These are phyloP conservation scores for Harpalus rubripes DNA, from an alignment of 2,888 invertebrate species.

Conservation along the genomic window DNA sequence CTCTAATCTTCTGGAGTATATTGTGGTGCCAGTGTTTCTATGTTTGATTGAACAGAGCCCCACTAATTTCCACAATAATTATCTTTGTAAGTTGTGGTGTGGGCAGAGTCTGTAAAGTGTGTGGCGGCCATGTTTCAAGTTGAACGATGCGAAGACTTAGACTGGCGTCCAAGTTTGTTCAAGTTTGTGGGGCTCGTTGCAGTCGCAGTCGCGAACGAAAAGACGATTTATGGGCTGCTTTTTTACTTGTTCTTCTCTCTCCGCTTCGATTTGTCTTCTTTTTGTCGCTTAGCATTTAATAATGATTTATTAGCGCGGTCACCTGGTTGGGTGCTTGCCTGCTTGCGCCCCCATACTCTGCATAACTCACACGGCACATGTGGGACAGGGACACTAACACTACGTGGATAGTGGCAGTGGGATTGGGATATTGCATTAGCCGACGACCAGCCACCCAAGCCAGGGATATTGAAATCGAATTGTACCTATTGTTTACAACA, in stretches of 20 bases:
- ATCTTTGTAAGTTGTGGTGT: background rate
- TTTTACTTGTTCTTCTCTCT: constrained; percentile 69
- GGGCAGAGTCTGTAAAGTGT: constrained; percentile 1
- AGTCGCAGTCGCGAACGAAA: constrained; percentile 72
- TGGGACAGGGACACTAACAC: background rate
- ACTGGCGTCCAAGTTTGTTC: constrained; percentile 75
- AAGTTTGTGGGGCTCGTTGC: constrained; percentile 71
- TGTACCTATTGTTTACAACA: constrained; percentile 4
- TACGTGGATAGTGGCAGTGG: background rate
- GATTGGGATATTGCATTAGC: constrained; percentile 8
- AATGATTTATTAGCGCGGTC: constrained; percentile 75
- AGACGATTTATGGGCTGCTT: constrained; percentile 76
- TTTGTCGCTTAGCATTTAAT: constrained; percentile 77
- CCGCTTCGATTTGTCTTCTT: constrained; percentile 77
- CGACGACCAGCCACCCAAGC: background rate
- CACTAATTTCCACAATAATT: background rate
- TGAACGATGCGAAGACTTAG: constrained; percentile 77
- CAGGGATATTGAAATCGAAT: constrained; percentile 23
- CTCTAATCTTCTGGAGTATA: background rate
- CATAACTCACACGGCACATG: constrained; percentile 61
- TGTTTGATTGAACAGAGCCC: background rate
- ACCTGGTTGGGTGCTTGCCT: constrained; percentile 69
- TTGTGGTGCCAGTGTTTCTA: background rate
- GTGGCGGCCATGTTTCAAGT: constrained; percentile 76
- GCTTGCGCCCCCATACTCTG: constrained; percentile 61